A percentile compares a stretch with the other conserved stretches of the same genome.
phyloP scores from a whole-genome alignment of 1,140 invertebrate genomes.

The Tetragonula clypearis region DNA sequence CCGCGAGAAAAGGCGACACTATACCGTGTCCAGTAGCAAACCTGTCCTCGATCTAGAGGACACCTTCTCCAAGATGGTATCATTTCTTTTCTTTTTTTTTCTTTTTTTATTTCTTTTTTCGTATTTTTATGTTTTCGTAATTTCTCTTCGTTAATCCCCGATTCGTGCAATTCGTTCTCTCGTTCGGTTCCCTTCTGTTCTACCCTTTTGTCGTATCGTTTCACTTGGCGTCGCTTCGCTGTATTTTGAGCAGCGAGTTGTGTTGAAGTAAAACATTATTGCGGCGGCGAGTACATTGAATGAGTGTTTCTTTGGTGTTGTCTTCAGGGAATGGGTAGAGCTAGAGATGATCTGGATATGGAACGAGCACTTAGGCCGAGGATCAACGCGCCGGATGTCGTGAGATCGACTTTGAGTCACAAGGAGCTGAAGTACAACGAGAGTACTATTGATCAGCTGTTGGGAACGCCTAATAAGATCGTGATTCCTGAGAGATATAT shows the following conservation, averaged over 20 bases:
- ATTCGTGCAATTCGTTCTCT: neutral
- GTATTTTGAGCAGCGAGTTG: neutral
- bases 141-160: neutral
- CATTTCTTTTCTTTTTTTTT: conserved; percentile 50
- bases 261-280: too few relatives aligned
- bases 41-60: conserved; percentile 79
- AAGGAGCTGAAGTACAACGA: conserved; percentile 87
- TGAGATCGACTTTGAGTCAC: conserved; percentile 88
- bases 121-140: neutral
- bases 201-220: neutral
- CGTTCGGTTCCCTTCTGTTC: neutral
- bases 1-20: conserved; percentile 91
- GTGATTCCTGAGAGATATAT: conserved; percentile 95
- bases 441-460: conserved; percentile 91
- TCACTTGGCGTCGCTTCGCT: conserved; percentile 1
- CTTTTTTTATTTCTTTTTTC: conserved; percentile 20
- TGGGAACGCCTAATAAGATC: conserved; percentile 94
- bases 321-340: conserved; percentile 83
- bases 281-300: neutral
- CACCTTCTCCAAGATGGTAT: conserved; percentile 78
- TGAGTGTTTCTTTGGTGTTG: conserved; percentile 14
- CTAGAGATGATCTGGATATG: conserved; percentile 93
- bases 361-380: conserved; percentile 88
- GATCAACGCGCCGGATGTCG: conserved; percentile 91
- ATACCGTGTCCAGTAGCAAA: conserved; percentile 90